Percentiles rank a stretch among this genome's conserved stretches.
phyloP scores from a whole-genome alignment of 2,888 invertebrate species.

The Podabrus alpinus region DNA sequence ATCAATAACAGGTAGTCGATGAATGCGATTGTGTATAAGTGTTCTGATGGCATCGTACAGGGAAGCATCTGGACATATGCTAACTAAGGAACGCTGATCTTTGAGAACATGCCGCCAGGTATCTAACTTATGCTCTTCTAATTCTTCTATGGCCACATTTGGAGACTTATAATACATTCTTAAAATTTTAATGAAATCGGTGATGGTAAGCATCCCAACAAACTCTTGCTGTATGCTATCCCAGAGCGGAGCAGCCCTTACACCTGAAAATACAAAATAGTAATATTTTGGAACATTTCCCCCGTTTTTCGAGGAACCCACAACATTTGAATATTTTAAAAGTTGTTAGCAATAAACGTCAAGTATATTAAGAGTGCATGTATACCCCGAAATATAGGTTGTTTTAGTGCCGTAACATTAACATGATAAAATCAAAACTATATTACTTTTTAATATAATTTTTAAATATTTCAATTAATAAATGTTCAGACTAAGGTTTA shows the following conservation, averaged over 20 bases:
- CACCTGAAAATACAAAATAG: conserved; percentile 62
- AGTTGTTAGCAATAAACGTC: too few species aligned
- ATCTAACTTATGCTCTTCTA: conserved; percentile 95
- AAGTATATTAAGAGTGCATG: too few species aligned
- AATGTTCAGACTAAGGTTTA: too few species aligned
- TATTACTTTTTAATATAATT: too few species aligned
- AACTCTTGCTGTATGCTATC: conserved; percentile 90
- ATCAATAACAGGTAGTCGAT: conserved; percentile 96
- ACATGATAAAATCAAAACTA: too few species aligned
- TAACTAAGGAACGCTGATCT: conserved; percentile 85
- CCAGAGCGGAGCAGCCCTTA: conserved; percentile 97
- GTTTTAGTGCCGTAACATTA: too few species aligned
- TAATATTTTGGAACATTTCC: too few species aligned
- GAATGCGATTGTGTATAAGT: conserved; percentile 91
- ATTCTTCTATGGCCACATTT: conserved; percentile 89
- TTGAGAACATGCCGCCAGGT: conserved; percentile 94
- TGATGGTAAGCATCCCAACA: conserved; percentile 98
- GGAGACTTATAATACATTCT: conserved; percentile 97
- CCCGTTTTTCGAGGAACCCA: too few species aligned
- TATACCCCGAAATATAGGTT: too few species aligned
- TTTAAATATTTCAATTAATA: too few species aligned
- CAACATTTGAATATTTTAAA: too few species aligned
- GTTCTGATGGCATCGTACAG: conserved; percentile 92
- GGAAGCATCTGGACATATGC: conserved; percentile 90
- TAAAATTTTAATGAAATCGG: conserved; percentile 98